Percentiles rank a stretch among this genome's conserved stretches.
These are phyloP conservation scores for Periplaneta americana DNA, from an alignment of 1,140 invertebrate species.

Conservation along the genomic window DNA sequence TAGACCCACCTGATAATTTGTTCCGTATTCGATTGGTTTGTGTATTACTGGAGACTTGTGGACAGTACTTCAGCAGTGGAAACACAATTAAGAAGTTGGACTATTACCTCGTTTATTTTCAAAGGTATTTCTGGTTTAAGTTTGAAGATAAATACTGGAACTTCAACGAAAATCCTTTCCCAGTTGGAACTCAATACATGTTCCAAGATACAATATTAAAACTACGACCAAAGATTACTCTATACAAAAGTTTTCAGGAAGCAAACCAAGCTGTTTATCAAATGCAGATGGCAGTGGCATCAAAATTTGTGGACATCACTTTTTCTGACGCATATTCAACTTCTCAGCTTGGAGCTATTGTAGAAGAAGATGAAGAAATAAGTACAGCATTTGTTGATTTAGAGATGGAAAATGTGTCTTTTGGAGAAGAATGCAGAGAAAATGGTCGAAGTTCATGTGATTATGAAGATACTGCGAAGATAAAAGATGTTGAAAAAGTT, in stretches of 20 bases:
- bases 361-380: no score
- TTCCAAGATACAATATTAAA: slow-evolving; percentile 74
- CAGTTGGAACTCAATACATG: slow-evolving; percentile 79
- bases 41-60: slow-evolving; percentile 90
- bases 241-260: slow-evolving; percentile 57
- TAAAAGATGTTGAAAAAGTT: no score
- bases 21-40: slow-evolving; percentile 83
- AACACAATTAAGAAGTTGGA: not conserved
- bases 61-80: slow-evolving; percentile 71
- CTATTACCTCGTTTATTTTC: slow-evolving; percentile 18
- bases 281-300: not conserved
- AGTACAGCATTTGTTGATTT: no score
- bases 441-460: no score
- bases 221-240: slow-evolving; percentile 72
- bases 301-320: no score
- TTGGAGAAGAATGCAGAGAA: no score
- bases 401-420: no score
- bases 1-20: slow-evolving; percentile 88
- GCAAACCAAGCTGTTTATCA: slow-evolving; percentile 33
- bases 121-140: slow-evolving; percentile 93
- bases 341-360: no score
- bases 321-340: no score
- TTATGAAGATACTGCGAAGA: no score
- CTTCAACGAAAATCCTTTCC: slow-evolving; percentile 67
- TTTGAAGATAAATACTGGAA: slow-evolving; percentile 63